Percentiles rank a stretch among this genome's conserved stretches.
These are phyloP conservation scores for Drosophila eugracilis DNA, from an alignment of 1,140 invertebrate genomes.

Conservation along the genomic window DNA sequence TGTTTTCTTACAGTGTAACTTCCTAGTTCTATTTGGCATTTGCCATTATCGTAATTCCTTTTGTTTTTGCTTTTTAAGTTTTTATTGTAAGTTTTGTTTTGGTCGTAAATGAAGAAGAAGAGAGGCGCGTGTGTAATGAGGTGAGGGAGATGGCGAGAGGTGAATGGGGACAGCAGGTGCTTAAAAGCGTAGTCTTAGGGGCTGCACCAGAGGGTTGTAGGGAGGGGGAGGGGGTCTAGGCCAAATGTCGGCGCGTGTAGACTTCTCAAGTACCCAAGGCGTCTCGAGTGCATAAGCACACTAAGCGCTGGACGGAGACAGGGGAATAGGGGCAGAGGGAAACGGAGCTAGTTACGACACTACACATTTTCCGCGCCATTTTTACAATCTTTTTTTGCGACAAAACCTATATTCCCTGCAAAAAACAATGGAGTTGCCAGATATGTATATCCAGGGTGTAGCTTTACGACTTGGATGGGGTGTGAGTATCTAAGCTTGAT, in stretches of 20 bases:
- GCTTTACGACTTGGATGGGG: too few relatives aligned
- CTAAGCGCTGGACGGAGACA: slow-evolving; percentile 15
- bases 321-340: not conserved
- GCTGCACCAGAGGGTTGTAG: not conserved
- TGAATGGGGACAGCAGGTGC: slow-evolving; percentile 1
- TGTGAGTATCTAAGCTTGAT: too few relatives aligned
- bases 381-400: slow-evolving; percentile 22
- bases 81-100: slow-evolving; percentile 64
- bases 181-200: slow-evolving; percentile 9
- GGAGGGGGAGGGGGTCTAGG: slow-evolving; percentile 28
- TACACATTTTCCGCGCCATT: slow-evolving; percentile 35
- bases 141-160: slow-evolving; percentile 14
- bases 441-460: not conserved
- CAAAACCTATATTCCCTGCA: too few relatives aligned
- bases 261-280: slow-evolving; percentile 59
- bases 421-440: slow-evolving; percentile 7
- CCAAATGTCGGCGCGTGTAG: slow-evolving; percentile 69
- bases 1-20: not conserved
- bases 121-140: slow-evolving; percentile 46
- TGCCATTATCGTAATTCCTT: slow-evolving; percentile 69
- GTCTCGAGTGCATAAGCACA: slow-evolving; percentile 69
- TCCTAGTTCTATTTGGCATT: slow-evolving; percentile 49
- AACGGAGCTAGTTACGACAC: slow-evolving; percentile 29
- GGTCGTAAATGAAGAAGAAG: slow-evolving; percentile 62
- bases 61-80: slow-evolving; percentile 15